These are phyloP conservation scores for Lamellibrachia columna DNA, from an alignment of 2,888 invertebrate genomes.

Conservation along the genomic window DNA sequence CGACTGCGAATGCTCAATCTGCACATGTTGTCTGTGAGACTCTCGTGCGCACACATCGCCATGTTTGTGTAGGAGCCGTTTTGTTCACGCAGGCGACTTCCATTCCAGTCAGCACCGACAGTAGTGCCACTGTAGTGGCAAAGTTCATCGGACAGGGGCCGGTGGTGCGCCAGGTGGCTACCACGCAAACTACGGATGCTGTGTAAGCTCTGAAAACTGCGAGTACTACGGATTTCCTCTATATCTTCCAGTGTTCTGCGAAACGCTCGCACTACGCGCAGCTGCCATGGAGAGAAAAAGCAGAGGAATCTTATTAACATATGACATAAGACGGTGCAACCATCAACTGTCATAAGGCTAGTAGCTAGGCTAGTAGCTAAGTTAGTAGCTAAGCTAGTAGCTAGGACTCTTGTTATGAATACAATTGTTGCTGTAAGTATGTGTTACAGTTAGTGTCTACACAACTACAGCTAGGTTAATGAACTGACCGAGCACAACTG, in stretches of 20 bases:
- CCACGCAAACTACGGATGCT: constrained; percentile 73
- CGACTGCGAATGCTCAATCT: constrained; percentile 55
- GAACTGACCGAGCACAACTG: no score
- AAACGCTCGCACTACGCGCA: constrained; percentile 99
- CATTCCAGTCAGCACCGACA: not conserved
- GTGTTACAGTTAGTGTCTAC: not conserved
- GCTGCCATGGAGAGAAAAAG: constrained; percentile 76
- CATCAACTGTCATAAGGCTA: not conserved
- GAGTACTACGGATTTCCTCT: constrained; percentile 97
- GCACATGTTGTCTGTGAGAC: constrained; percentile 31
- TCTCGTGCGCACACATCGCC: constrained; percentile 42
- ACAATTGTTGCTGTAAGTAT: not conserved
- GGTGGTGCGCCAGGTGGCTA: constrained; percentile 75
- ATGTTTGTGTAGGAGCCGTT: constrained; percentile 49
- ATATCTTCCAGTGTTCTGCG: constrained; percentile 99
- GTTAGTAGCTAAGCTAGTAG: not conserved
- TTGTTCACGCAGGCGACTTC: constrained; percentile 52
- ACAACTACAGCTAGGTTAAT: no score
- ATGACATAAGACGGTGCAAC: not conserved
- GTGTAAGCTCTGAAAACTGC: constrained; percentile 74
- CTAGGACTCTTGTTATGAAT: not conserved
- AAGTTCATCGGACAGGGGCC: constrained; percentile 80
- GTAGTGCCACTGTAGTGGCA: constrained; percentile 40
- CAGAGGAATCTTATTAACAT: constrained; percentile 26
- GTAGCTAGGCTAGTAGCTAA: no score